Percentiles rank a stretch among this genome's conserved stretches.
phyloP scores from a whole-genome alignment of 2,888 invertebrate species.

The Monopis laevigella region DNA sequence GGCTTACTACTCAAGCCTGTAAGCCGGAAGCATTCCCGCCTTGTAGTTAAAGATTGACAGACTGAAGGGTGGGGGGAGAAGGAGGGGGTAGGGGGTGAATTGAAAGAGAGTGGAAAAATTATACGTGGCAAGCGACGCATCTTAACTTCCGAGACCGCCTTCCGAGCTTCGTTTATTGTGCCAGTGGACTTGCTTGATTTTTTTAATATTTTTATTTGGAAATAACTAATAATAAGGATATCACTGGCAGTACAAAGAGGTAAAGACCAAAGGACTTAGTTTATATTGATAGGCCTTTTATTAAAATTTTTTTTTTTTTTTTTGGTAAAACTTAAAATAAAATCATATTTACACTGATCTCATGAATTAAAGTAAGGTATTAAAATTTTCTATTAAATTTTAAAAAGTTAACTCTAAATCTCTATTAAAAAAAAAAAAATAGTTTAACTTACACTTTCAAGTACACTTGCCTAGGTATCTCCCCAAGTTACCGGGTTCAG shows the following conservation, averaged over 20 bases:
- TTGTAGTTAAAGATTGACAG: constrained; percentile 64
- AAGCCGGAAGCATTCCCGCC: constrained; percentile 42
- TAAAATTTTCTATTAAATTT: no score
- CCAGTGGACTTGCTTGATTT: constrained; percentile 21
- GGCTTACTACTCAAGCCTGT: constrained; percentile 48
- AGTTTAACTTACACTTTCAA: constrained; percentile 4
- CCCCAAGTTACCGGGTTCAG: not conserved
- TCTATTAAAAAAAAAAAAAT: no score
- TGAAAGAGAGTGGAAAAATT: constrained; percentile 63
- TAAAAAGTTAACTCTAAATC: no score
- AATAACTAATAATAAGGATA: not conserved
- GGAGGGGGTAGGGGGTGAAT: constrained; percentile 42
- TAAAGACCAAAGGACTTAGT: no score
- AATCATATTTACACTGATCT: no score
- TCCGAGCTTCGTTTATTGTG: constrained; percentile 34
- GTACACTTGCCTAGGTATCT: constrained; percentile 5
- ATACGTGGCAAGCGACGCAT: constrained; percentile 63
- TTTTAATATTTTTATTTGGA: not conserved
- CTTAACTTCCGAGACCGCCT: constrained; percentile 57
- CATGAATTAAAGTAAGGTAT: no score
- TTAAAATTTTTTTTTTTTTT: no score
- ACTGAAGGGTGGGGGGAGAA: constrained; percentile 54
- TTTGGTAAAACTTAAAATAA: no score
- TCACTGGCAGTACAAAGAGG: not conserved
- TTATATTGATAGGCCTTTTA: no score